A percentile compares a stretch with the other conserved stretches of the same genome.
phyloP scores from a whole-genome alignment of 2,888 invertebrate genomes.

The Xanthorhoe spadicearia region DNA sequence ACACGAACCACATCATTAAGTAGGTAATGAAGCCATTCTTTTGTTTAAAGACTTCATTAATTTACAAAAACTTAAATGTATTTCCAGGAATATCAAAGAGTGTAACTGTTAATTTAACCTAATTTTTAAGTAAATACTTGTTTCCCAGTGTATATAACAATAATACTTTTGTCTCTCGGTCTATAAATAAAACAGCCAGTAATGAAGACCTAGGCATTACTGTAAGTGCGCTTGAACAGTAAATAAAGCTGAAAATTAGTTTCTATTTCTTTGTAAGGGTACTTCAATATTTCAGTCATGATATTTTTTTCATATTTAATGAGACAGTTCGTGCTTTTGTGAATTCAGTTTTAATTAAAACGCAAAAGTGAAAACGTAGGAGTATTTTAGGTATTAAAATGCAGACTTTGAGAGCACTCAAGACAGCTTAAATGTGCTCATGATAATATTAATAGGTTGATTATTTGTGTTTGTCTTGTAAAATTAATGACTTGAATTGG shows the following conservation, averaged over 20 bases:
- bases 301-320: constrained; percentile 58
- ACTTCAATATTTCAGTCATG: constrained; percentile 55
- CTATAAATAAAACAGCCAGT: constrained; percentile 73
- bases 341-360: constrained; percentile 46
- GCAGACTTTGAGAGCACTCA: constrained; percentile 12
- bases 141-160: no score
- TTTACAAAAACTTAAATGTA: no score
- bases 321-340: constrained; percentile 52
- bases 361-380: constrained; percentile 26
- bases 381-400: constrained; percentile 8
- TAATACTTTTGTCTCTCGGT: not conserved
- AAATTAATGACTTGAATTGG: no score
- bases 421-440: constrained; percentile 3
- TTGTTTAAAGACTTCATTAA: no score
- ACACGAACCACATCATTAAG: no score
- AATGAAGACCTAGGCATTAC: constrained; percentile 51
- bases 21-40: no score
- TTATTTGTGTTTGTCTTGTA: not conserved
- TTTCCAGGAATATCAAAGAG: no score
- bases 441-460: constrained; percentile 1
- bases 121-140: no score
- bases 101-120: no score
- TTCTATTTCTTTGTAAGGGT: constrained; percentile 57
- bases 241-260: constrained; percentile 72
- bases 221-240: constrained; percentile 58